phyloP scores from a whole-genome alignment of 1,140 invertebrate genomes.

The Rhyacophila brunnea region DNA sequence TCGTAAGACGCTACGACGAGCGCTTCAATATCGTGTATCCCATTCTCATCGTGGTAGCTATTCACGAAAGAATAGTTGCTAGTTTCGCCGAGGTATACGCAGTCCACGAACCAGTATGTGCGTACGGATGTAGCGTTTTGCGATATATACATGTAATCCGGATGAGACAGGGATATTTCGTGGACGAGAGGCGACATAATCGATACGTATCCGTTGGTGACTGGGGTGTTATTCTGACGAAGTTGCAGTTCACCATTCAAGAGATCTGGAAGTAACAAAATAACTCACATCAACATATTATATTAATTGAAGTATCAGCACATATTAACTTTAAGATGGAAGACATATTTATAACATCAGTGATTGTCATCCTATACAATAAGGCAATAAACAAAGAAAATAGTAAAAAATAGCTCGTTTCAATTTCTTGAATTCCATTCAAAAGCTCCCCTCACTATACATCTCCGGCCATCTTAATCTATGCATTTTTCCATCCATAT shows the following conservation, averaged over 20 bases:
- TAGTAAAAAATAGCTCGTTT: no score
- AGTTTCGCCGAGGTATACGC: constrained; percentile 66
- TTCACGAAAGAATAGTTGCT: constrained; percentile 59
- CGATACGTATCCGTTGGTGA: constrained; percentile 59
- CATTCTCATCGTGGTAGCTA: constrained; percentile 62
- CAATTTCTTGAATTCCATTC: no score
- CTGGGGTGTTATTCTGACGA: constrained; percentile 54
- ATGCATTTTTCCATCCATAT: no score
- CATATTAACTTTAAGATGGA: no score
- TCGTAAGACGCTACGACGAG: constrained; percentile 68
- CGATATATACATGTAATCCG: constrained; percentile 61
- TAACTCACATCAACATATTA: no score
- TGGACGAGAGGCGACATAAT: constrained; percentile 58
- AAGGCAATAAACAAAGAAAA: no score
- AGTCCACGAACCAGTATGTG: constrained; percentile 78
- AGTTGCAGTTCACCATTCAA: constrained; percentile 65
- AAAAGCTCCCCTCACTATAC: no score
- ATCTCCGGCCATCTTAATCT: no score
- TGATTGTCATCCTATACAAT: no score
- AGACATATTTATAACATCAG: no score
- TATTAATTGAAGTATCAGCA: no score
- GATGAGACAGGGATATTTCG: constrained; percentile 56
- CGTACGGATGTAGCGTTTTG: constrained; percentile 61
- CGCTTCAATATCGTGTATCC: constrained; percentile 65
- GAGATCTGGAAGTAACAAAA: constrained; percentile 48